Evolutionary conservation across 1,140 invertebrate species (phyloP).

Genomic region (Hesperophylax magnus): DNA sequence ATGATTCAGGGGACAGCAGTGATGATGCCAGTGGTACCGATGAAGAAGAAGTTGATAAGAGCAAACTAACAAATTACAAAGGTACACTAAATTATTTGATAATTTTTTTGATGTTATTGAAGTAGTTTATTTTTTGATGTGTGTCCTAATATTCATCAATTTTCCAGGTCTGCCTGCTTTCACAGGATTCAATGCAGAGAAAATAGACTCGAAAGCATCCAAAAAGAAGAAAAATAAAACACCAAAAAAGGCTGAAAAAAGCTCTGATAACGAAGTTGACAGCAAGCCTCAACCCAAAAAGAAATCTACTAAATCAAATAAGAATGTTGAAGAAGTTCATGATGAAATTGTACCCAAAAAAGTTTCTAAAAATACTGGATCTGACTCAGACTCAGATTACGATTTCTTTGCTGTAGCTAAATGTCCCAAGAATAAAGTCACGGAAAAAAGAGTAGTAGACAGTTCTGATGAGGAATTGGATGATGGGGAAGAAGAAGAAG

Average conservation of each 20-base stretch:
- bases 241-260: conserved; percentile 56
- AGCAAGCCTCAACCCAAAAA: conserved; percentile 54
- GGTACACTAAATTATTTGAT: conserved; percentile 2
- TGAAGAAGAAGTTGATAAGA: conserved; percentile 20
- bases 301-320: conserved; percentile 6
- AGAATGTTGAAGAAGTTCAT: conserved; percentile 61
- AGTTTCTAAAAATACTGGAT: conserved; percentile 35
- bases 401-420: conserved; percentile 69
- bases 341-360: conserved; percentile 59
- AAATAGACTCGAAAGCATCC: conserved; percentile 35
- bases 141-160: neutral
- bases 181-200: conserved; percentile 25
- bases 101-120: neutral
- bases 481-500: conserved; percentile 53
- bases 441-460: conserved; percentile 16
- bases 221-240: conserved; percentile 44
- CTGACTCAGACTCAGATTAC: conserved; percentile 69
- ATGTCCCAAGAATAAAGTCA: conserved; percentile 51
- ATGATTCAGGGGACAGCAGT: neutral
- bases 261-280: conserved; percentile 65
- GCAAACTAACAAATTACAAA: conserved; percentile 18
- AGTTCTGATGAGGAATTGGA: neutral
- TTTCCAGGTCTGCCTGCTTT: conserved; percentile 48
- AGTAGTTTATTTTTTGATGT: neutral
- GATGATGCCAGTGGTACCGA: neutral